Base-by-base conservation (phyloP, 2,888 invertebrate species). In the Oasisia sp. region DNA sequence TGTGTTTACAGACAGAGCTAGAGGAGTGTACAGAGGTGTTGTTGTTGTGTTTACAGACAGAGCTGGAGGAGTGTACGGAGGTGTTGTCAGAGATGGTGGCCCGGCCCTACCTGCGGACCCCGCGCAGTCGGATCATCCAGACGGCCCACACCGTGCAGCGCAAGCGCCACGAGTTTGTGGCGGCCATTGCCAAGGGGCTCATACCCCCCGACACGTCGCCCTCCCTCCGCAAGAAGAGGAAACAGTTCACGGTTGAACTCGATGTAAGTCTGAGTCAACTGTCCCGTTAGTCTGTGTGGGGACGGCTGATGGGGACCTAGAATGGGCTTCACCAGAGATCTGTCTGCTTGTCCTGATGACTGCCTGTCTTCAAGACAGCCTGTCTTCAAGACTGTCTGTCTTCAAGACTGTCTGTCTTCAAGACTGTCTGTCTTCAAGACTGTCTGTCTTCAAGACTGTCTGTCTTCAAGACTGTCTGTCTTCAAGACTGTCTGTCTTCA, bases 81-180 rank as follows among this genome's bases (percentile, higher is more conserved):
- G 97, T 97, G 93, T 95, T 97, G 91, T 97, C 97, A 32, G 97
- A 97, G 95, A 97, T 97, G 97, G 97, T 97, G 38, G 97, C 97
- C 12, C 96, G 97, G 32, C 97, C 97, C 0, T 97, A 97, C 95
- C 95, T 97, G 90, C 94, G 96, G 44, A 97, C 97, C 27, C 97
- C 97, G 0, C 97, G 97, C 93, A 96, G 97, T 92, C 97, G 97
- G 93, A 97, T 97, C 94, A 97, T 97, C 50, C 97, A 97, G 95
- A 97, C 97, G 89, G 97, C 97, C 32, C 96, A 97, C 90, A 96
- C 97, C 92, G 97, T 97, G 8, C 96, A 97, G 94, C 96, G 97
- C 93, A 97, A 97, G 95, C 95, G 97, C 74, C 97, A 97, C 93
- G 97, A 97, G 95, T 97, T 97, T 94, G 97, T 97, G 8, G 96